Conservation (phyloP, 2,797 vertebrate genomes). For the Hippopotamyrus pictus region DNA sequence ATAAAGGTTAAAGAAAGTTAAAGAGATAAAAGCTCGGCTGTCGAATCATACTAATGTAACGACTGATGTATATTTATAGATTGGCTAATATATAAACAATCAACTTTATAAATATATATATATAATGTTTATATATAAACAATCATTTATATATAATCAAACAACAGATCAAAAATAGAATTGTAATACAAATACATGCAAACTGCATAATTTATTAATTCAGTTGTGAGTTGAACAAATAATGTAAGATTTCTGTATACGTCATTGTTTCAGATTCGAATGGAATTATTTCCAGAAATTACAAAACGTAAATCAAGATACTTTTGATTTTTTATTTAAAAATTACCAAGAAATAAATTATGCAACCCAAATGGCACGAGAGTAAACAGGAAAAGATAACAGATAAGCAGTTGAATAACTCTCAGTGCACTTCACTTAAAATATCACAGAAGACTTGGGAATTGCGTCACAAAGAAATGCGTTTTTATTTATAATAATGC, state of each 20-base stretch:
- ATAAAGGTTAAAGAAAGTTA: neutral
- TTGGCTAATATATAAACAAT: neutral
- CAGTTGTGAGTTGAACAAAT: neutral
- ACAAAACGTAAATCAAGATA: constrained; percentile 22
- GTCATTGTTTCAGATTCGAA: neutral
- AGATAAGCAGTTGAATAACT: constrained; percentile 12
- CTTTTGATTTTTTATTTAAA: constrained; percentile 49
- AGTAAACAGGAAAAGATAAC: constrained; percentile 45
- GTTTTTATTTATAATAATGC: constrained; percentile 47
- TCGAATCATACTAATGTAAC: neutral
- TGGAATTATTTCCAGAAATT: constrained; percentile 8
- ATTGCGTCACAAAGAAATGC: constrained; percentile 46
- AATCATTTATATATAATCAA: neutral
- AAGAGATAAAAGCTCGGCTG: neutral
- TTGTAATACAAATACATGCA: neutral
- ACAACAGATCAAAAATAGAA: neutral
- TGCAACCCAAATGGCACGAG: constrained; percentile 67
- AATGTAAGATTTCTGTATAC: neutral
- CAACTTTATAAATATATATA: neutral
- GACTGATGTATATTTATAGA: neutral
- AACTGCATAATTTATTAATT: neutral
- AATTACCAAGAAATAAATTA: constrained; percentile 85
- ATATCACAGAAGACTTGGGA: constrained; percentile 49
- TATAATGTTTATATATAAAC: neutral
- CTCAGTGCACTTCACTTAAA: constrained; percentile 43